phyloP scores from a whole-genome alignment of 2,113 vertebrate genomes.

The Spermophilus dauricus region DNA sequence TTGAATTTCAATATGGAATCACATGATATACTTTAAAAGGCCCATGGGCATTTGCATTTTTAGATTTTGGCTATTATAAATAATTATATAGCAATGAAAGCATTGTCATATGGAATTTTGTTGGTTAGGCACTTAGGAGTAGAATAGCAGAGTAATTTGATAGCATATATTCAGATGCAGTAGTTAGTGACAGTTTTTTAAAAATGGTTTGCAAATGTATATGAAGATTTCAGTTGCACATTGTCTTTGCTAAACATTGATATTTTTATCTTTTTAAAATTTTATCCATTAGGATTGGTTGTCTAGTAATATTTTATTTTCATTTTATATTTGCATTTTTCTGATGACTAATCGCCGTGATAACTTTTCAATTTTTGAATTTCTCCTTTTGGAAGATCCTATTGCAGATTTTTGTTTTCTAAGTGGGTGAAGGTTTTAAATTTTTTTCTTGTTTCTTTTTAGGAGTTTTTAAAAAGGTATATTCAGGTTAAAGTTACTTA shows the following conservation, averaged over 20 bases:
- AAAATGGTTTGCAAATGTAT: slow-evolving; percentile 23
- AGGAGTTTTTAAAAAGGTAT: slow-evolving; percentile 9
- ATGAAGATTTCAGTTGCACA: neutral
- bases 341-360: too few relatives aligned
- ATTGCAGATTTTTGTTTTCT: neutral
- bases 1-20: slow-evolving; percentile 19
- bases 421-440: neutral
- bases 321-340: slow-evolving; percentile 8
- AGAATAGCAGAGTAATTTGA: neutral
- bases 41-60: neutral
- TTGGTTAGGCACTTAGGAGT: neutral
- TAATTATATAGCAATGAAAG: neutral
- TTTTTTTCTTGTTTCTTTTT: neutral
- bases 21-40: neutral
- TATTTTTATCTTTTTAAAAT: neutral
- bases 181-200: neutral
- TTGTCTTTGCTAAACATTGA: neutral
- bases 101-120: neutral
- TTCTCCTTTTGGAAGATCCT: neutral
- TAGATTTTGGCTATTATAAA: neutral
- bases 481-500: neutral
- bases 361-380: neutral
- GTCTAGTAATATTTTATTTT: neutral
- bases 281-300: neutral
- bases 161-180: neutral